Evolutionary conservation across 1,140 invertebrate species (phyloP).

Genomic region (Lysiphlebus fabarum): DNA sequence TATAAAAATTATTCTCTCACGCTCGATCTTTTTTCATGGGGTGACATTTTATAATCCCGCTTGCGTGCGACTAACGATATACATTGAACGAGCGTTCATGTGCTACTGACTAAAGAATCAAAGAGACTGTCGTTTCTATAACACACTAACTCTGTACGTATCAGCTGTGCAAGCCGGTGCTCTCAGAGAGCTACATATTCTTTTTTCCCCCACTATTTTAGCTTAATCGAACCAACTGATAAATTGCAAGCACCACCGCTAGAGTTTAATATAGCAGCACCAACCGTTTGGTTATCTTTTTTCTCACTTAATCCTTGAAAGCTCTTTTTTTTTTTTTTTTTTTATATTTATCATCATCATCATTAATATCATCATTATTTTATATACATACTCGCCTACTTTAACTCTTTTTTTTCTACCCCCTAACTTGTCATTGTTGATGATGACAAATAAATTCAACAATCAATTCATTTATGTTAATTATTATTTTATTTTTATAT

Average conservation of each 20-base stretch:
- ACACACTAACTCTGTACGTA: conserved; percentile 32
- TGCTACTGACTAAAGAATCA: conserved; percentile 46
- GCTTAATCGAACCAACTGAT: neutral
- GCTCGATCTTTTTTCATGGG: conserved; percentile 24
- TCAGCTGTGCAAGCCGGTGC: conserved; percentile 20
- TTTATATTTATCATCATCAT: too few species aligned
- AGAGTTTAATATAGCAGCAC: too few species aligned
- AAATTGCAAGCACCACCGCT: conserved; percentile 7
- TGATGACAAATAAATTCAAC: neutral
- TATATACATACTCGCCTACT: too few species aligned
- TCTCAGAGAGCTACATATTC: conserved; percentile 46
- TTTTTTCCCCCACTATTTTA: conserved; percentile 29
- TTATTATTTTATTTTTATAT: too few species aligned
- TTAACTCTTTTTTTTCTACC: too few species aligned
- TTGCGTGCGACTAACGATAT: conserved; percentile 34
- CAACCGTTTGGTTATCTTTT: too few species aligned
- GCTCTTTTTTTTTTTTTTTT: too few species aligned
- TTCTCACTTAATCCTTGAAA: conserved; percentile 26
- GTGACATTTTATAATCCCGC: conserved; percentile 27
- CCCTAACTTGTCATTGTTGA: neutral
- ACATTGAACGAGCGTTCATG: conserved; percentile 50
- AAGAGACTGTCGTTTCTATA: conserved; percentile 31
- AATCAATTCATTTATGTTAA: too few species aligned
- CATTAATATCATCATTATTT: too few species aligned
- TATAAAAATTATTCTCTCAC: too few species aligned